Evolutionary conservation across 1,140 invertebrate genomes (phyloP), one percentile per base, ranked within the genome.

Genomic region (Parasteatoda tepidariorum): DNA sequence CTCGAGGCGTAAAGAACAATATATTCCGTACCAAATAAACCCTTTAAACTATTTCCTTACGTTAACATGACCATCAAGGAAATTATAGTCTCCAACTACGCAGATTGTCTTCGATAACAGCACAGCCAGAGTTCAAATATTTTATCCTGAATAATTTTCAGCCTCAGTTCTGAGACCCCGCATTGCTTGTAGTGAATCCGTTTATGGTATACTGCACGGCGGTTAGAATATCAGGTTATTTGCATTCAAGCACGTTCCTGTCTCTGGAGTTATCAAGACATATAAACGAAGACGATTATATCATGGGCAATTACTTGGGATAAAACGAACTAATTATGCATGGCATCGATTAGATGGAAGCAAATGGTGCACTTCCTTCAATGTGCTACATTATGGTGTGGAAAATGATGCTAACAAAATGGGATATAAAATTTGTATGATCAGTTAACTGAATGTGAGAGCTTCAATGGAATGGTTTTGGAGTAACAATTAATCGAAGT

Each of bases 241-340:
- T 71, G 28, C 26, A 71, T 71, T 71, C 68, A 54, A 71, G 24
- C 34, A 48, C 66, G 38, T 71, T 71, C 34, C 38, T 11, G 66
- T 2, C 26, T 9, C 7, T 34, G 7, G 41, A 71, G 68, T 71
- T 71, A 71, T 71, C 68, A 71, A 71, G 38, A 71, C 68, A 34
- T 71, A 55, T 55, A 71, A 71, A 71, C 68, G 26, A 26, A 30
- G 30, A 31, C 2, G 68, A 71, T 71, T 71, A 71, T 55, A 55
- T 71, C 68, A 48, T 71, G 28, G 26, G 24, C 68, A 71, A 71
- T 71, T 71, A 71, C 68, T 71, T 31, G 41, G 68, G 41, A 71
- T 71, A 55, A 71, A 54, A 71, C 41, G 30, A 18, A 48, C 48
- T 71, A 71, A 71, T 71, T 71, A 71, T 71, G 41, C 28, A 24